Conservation (phyloP, 2,797 vertebrate genomes). For the Heteromormyrus szaboi region DNA sequence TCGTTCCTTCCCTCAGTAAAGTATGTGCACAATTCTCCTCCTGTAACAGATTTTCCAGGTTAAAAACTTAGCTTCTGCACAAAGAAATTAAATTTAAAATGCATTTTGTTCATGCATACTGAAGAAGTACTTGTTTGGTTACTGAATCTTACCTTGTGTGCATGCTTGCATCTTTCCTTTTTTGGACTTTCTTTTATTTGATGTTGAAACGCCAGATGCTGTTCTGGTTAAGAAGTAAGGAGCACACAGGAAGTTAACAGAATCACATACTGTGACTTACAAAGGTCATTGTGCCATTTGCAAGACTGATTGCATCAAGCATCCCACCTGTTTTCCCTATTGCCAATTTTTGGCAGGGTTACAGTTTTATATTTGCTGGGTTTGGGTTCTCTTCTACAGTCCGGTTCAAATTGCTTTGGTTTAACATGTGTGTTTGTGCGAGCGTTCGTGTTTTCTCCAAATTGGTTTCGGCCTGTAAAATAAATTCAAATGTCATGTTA, state of each 20-base stretch:
- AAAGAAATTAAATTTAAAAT: neutral
- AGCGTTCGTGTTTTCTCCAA: slow-evolving; percentile 7
- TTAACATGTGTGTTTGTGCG: neutral
- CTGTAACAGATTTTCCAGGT: slow-evolving; percentile 27
- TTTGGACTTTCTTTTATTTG: slow-evolving; percentile 12
- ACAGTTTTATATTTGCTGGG: neutral
- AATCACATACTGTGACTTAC: neutral
- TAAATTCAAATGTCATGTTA: neutral
- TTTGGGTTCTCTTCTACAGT: neutral
- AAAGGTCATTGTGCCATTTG: neutral
- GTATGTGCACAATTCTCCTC: slow-evolving; percentile 34
- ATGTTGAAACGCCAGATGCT: neutral
- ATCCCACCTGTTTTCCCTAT: slow-evolving; percentile 18
- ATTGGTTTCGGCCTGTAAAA: slow-evolving; percentile 6
- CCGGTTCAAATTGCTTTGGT: neutral
- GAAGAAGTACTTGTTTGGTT: neutral
- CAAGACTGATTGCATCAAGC: neutral
- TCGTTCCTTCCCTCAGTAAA: slow-evolving; percentile 34
- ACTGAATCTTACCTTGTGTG: slow-evolving; percentile 3
- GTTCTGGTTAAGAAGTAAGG: neutral
- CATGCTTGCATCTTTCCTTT: neutral
- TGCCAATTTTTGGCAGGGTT: slow-evolving; percentile 19
- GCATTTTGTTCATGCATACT: neutral
- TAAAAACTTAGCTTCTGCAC: neutral
- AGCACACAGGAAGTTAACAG: neutral